Conservation (phyloP, 2,888 invertebrate species). For the Ectemnius cavifrons region DNA sequence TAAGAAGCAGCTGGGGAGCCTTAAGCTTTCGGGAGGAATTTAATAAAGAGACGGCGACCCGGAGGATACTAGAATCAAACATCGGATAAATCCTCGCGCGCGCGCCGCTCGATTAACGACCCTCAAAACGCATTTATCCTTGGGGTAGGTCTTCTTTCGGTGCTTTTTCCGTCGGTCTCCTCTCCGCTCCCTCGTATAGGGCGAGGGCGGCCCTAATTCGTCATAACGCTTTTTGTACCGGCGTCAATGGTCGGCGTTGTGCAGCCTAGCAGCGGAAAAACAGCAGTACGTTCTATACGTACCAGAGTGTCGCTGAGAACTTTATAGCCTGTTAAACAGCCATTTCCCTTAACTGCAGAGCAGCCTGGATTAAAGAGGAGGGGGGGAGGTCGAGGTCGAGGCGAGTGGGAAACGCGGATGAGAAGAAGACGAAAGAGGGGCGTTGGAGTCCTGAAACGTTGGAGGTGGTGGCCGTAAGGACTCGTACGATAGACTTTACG, state of each 20-base stretch:
- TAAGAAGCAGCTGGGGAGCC: constrained; percentile 2
- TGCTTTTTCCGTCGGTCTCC: constrained; percentile 47
- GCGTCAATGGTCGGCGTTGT: constrained; percentile 52
- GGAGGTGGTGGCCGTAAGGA: constrained; percentile 27
- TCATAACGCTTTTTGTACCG: constrained; percentile 68
- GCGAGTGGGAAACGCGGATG: background rate
- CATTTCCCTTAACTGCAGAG: constrained; percentile 45
- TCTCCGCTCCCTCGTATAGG: constrained; percentile 53
- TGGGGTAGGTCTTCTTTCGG: constrained; percentile 67
- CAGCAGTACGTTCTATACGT: constrained; percentile 39
- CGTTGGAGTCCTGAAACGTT: background rate
- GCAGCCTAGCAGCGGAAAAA: constrained; percentile 23
- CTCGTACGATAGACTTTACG: constrained; percentile 63
- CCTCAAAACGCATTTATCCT: constrained; percentile 67
- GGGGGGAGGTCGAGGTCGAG: background rate
- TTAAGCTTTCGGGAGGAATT: constrained; percentile 7
- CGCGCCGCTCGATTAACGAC: constrained; percentile 61
- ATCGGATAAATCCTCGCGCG: constrained; percentile 31
- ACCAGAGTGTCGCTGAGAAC: constrained; percentile 36
- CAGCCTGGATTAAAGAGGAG: constrained; percentile 1
- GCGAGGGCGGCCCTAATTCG: constrained; percentile 70
- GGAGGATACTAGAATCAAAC: background rate
- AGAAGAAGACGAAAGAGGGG: constrained; percentile 17
- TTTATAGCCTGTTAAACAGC: constrained; percentile 70
- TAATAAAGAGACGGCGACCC: background rate